phyloP scores from a whole-genome alignment of 2,113 vertebrate genomes.

The Gymnogyps californianus region DNA sequence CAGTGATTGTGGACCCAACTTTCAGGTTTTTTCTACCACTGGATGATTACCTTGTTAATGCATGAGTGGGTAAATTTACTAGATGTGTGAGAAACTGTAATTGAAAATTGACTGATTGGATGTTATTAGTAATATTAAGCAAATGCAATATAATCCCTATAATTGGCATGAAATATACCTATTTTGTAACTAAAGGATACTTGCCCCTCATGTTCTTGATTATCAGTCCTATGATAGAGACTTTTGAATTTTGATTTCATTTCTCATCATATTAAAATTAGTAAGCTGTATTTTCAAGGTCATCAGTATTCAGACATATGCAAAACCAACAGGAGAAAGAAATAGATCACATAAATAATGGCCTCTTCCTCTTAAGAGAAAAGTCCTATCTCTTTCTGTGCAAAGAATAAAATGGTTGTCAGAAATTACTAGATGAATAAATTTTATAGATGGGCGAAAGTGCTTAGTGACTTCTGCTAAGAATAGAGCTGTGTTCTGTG shows the following conservation, averaged over 20 bases:
- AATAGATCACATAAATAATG: not conserved
- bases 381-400: not conserved
- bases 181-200: not conserved
- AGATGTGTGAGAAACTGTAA: not conserved
- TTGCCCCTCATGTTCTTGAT: not conserved
- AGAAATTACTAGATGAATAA: not conserved
- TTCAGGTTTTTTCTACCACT: not conserved
- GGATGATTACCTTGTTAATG: not conserved
- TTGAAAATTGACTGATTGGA: not conserved
- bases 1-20: not conserved
- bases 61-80: not conserved
- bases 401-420: not conserved
- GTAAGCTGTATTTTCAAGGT: not conserved
- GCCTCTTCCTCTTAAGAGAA: not conserved
- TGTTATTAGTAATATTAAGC: not conserved
- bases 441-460: not conserved
- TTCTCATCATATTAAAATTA: slow-evolving; percentile 8
- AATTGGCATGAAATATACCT: not conserved
- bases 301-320: not conserved
- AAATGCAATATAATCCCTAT: not conserved
- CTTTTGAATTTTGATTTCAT: not conserved
- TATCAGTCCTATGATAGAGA: not conserved
- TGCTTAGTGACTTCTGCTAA: not conserved
- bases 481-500: not conserved
- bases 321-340: not conserved